A percentile compares a stretch with the other conserved stretches of the same genome.
phyloP scores from a whole-genome alignment of 1,140 invertebrate species.

The Nautilus pompilius region DNA sequence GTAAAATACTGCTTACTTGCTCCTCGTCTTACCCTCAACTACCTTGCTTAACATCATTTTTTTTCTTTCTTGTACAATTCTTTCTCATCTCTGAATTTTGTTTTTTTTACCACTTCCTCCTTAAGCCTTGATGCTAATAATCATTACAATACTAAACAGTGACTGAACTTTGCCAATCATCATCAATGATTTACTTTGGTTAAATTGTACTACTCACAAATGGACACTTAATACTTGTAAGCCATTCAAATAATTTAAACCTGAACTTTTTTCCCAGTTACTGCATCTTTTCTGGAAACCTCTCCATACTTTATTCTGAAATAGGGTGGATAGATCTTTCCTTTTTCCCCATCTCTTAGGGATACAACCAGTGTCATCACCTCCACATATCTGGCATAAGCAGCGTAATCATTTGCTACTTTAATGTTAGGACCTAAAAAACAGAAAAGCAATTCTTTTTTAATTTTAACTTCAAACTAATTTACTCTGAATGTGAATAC shows the following conservation, averaged over 20 bases:
- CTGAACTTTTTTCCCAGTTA: conserved; percentile 23
- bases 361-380: conserved; percentile 40
- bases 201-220: not conserved
- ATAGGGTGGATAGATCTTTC: conserved; percentile 55
- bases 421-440: not conserved
- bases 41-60: not conserved
- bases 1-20: too few species aligned
- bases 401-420: conserved; percentile 3
- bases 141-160: not conserved
- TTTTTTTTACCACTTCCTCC: not conserved
- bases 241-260: conserved; percentile 18
- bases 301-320: conserved; percentile 48
- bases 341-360: conserved; percentile 43
- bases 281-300: conserved; percentile 16
- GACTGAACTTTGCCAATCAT: not conserved
- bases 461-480: not conserved
- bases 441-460: not conserved
- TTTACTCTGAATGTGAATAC: not conserved
- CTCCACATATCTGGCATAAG: conserved; percentile 40
- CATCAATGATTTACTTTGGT: not conserved
- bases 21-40: too few species aligned
- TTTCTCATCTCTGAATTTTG: not conserved
- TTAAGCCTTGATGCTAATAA: not conserved
- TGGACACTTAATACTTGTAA: conserved; percentile 2
- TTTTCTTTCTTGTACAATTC: not conserved